A percentile compares a stretch with the other conserved stretches of the same genome.
These are phyloP conservation scores for Urocynchramus pylzowi DNA, from an alignment of 2,113 vertebrate genomes.

Conservation along the genomic window DNA sequence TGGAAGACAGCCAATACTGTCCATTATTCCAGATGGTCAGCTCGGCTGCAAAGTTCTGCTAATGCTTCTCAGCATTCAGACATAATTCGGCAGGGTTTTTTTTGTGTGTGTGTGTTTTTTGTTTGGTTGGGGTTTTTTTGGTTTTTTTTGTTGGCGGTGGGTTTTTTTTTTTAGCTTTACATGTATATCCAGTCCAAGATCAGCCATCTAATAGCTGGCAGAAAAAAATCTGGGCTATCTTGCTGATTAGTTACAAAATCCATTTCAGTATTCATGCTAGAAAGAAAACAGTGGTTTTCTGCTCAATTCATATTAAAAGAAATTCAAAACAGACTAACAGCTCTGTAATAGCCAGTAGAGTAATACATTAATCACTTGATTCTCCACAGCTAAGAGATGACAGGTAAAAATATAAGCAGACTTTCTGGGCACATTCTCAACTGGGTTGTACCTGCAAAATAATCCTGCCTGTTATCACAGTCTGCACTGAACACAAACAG, in stretches of 20 bases:
- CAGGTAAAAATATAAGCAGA: neutral
- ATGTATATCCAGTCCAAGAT: neutral
- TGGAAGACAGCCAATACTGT: slow-evolving; percentile 41
- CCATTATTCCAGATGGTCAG: slow-evolving; percentile 61
- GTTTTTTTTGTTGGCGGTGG: neutral
- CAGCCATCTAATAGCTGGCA: neutral
- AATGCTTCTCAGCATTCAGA: slow-evolving; percentile 27
- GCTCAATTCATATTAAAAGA: neutral
- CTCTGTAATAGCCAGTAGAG: neutral
- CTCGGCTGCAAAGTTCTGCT: slow-evolving; percentile 36
- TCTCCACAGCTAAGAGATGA: neutral
- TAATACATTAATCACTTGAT: slow-evolving; percentile 27
- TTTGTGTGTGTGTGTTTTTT: neutral
- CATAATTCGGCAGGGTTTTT: neutral
- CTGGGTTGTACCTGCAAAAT: neutral
- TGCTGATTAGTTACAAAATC: neutral
- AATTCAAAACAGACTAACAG: neutral
- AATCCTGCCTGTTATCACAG: neutral
- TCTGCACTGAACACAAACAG: neutral
- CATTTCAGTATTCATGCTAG: slow-evolving; percentile 3
- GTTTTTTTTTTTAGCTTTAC: neutral
- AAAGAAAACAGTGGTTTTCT: neutral
- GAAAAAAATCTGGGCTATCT: neutral
- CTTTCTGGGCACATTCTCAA: neutral
- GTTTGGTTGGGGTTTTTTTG: neutral